Percentiles rank a stretch among this genome's conserved stretches.
Evolutionary conservation across 2,888 invertebrate species (phyloP).

Genomic region (Drosophila monieri): DNA sequence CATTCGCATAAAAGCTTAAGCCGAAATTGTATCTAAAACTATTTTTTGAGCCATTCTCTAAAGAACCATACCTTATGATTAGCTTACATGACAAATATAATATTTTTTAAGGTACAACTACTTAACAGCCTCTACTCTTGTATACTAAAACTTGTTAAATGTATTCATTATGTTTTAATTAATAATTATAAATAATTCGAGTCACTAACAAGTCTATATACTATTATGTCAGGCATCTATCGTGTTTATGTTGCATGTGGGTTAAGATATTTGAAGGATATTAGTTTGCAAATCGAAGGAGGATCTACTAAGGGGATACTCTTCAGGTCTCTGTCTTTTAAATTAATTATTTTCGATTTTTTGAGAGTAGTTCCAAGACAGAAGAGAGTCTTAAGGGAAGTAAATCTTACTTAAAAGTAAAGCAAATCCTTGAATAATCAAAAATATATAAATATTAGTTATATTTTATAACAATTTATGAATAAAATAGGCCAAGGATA

Average conservation of each 20-base stretch:
- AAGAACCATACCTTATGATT: not conserved
- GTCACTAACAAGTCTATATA: not conserved
- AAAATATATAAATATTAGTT: too few species aligned
- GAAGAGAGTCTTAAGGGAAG: too few species aligned
- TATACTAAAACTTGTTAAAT: constrained; percentile 2
- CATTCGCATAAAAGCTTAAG: constrained; percentile 45
- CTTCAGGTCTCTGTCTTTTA: too few species aligned
- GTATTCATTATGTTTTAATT: not conserved
- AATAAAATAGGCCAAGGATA: not conserved
- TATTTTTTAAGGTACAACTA: not conserved
- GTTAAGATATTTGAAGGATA: too few species aligned
- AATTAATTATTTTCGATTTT: too few species aligned
- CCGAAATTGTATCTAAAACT: constrained; percentile 20
- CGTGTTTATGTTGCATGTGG: not conserved
- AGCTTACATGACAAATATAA: not conserved
- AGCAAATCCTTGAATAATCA: too few species aligned
- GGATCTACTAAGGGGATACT: too few species aligned
- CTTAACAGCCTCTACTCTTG: not conserved
- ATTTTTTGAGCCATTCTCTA: not conserved
- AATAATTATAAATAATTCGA: not conserved
- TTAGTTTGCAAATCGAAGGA: too few species aligned
- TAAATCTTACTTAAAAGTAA: too few species aligned
- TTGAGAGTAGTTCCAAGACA: too few species aligned
- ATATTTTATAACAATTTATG: not conserved
- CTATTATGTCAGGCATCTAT: not conserved